Percentiles rank a stretch among this genome's conserved stretches.
Evolutionary conservation across 2,888 invertebrate species (phyloP).

Genomic region (Lacanobia wlatinum): DNA sequence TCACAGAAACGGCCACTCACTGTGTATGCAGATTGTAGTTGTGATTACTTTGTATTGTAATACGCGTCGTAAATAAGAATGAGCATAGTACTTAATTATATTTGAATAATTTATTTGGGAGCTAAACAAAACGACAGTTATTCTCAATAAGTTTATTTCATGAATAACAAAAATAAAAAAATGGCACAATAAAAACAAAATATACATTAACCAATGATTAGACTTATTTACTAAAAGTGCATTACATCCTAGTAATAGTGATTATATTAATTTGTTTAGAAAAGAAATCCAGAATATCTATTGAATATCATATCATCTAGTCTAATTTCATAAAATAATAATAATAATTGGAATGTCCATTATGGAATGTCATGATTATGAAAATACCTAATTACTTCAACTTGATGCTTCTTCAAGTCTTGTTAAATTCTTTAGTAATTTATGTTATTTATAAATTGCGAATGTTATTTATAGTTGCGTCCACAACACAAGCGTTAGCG

Average conservation of each 20-base stretch:
- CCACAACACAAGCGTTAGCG: neutral
- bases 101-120: neutral
- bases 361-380: constrained; percentile 30
- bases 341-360: no score
- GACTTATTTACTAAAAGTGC: constrained; percentile 5
- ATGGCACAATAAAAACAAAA: constrained; percentile 33
- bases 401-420: neutral
- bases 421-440: constrained; percentile 4
- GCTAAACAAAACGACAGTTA: neutral
- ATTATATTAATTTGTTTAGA: neutral
- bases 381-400: neutral
- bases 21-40: neutral
- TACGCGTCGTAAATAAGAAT: no score
- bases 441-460: neutral
- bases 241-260: neutral
- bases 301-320: neutral
- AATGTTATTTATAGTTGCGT: no score
- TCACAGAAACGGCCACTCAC: no score
- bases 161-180: constrained; percentile 30
- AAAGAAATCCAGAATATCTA: neutral
- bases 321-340: neutral
- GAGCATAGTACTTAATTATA: neutral
- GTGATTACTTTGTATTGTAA: neutral
- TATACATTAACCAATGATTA: constrained; percentile 9
- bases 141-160: constrained; percentile 16